Conservation (phyloP, 2,113 vertebrate species). For the Phylloscopus trochilus region DNA sequence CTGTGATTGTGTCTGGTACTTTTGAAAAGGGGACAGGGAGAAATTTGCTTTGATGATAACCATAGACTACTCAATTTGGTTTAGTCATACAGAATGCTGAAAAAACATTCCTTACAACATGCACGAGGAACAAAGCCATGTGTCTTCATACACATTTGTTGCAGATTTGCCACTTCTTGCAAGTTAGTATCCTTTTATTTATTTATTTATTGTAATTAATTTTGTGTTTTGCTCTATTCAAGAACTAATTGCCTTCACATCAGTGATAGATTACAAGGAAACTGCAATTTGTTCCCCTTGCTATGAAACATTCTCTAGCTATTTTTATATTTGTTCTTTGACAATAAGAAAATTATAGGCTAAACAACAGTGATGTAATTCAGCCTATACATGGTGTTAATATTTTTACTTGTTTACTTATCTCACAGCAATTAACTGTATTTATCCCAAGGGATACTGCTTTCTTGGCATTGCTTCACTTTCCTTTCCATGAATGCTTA, state of each 20-base stretch:
- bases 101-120: not conserved
- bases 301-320: not conserved
- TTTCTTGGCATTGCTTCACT: not conserved
- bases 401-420: not conserved
- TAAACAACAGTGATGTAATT: not conserved
- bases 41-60: not conserved
- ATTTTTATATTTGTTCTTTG: not conserved
- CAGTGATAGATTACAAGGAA: not conserved
- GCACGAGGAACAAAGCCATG: not conserved
- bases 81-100: not conserved
- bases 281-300: not conserved
- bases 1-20: not conserved
- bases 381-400: not conserved
- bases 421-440: not conserved
- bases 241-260: not conserved
- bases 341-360: not conserved
- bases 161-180: not conserved
- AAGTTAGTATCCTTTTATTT: not conserved
- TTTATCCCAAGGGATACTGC: not conserved
- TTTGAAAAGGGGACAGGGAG: not conserved
- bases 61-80: not conserved
- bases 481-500: not conserved
- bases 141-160: not conserved
- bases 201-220: not conserved
- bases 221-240: not conserved